phyloP scores from a whole-genome alignment of 1,140 invertebrate species.

The silkworm (Bombyx mori) region ASM3026992v2 NC_085133.1:3731001-3731500 shows the following conservation, averaged over 20 bases:
- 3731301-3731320: constrained; percentile 47
- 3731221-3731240: constrained; percentile 58
- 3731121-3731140: constrained; percentile 41
- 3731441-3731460: constrained; percentile 57
- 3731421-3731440: constrained; percentile 66
- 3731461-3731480: constrained; percentile 41
- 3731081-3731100: constrained; percentile 57
- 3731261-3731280: constrained; percentile 64
- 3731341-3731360: constrained; percentile 19
- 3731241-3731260: constrained; percentile 61
- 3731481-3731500: constrained; percentile 30
- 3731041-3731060: constrained; percentile 26
- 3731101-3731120: constrained; percentile 58
- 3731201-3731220: constrained; percentile 58
- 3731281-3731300: constrained; percentile 57
- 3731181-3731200: constrained; percentile 56
- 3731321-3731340: constrained; percentile 17
- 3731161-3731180: constrained; percentile 44
- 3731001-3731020: constrained; percentile 27
- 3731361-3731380: constrained; percentile 45
- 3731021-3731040: constrained; percentile 22
- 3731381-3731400: constrained; percentile 65
- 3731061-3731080: constrained; percentile 46
- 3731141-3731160: constrained; percentile 52
- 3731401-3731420: constrained; percentile 68